A percentile compares a stretch with the other conserved stretches of the same genome.
phyloP scores from a whole-genome alignment of 2,888 invertebrate genomes.

The Macaria notata region DNA sequence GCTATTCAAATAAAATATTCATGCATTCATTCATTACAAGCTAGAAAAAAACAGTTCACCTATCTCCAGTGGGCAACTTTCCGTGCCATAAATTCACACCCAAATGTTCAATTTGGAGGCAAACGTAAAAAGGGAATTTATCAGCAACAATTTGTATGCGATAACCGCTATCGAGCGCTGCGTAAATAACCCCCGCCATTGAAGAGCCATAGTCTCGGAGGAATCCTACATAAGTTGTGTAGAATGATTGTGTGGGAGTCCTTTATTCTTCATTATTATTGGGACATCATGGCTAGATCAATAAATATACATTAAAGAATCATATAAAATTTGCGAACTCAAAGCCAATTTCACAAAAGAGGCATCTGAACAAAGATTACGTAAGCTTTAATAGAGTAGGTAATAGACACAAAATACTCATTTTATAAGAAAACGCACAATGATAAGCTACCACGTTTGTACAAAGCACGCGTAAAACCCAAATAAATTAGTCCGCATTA shows the following conservation, averaged over 20 bases:
- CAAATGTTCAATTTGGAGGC: conserved; percentile 26
- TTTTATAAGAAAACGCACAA: no score
- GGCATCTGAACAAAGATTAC: no score
- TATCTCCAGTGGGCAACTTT: conserved; percentile 20
- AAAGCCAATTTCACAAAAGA: no score
- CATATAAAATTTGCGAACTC: no score
- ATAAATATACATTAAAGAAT: no score
- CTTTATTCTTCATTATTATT: conserved; percentile 7
- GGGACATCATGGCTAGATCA: no score
- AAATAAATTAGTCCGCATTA: no score
- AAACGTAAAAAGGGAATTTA: conserved; percentile 28
- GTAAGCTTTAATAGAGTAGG: no score
- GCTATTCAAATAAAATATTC: conserved; percentile 14
- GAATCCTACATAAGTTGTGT: conserved; percentile 28
- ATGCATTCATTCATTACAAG: conserved; percentile 14
- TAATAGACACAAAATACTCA: no score
- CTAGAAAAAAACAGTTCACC: conserved; percentile 20
- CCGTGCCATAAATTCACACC: conserved; percentile 22
- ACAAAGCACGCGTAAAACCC: no score
- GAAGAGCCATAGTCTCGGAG: conserved; percentile 20
- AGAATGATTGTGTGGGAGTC: conserved; percentile 20
- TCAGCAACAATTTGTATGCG: conserved; percentile 33
- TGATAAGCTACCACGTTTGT: no score
- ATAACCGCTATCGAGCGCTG: conserved; percentile 30
- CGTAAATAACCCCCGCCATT: conserved; percentile 29